These are phyloP conservation scores for Camelus dromedarius DNA, from an alignment of 2,113 vertebrate species.

Conservation along the genomic window DNA sequence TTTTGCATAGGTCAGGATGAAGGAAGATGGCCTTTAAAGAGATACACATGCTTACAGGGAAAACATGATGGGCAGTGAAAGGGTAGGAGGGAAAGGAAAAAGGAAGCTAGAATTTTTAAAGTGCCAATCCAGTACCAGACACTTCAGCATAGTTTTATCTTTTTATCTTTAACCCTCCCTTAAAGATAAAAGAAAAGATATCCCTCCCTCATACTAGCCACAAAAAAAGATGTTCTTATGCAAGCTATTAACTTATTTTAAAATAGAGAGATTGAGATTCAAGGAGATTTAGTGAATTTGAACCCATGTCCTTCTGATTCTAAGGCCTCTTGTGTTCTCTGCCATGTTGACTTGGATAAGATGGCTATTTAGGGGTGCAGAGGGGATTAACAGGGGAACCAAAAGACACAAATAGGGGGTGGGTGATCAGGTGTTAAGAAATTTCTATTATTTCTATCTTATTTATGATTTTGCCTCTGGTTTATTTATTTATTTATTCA, in stretches of 20 bases:
- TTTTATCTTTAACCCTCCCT: not conserved
- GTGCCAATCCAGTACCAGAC: not conserved
- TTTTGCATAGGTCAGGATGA: not conserved
- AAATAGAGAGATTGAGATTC: not conserved
- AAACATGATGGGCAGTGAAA: not conserved
- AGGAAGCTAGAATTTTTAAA: not conserved
- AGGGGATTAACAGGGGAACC: not conserved
- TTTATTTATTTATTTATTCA: not conserved
- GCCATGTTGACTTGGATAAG: not conserved
- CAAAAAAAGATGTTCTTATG: not conserved
- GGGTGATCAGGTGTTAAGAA: not conserved
- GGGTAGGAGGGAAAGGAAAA: not conserved
- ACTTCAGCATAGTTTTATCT: not conserved
- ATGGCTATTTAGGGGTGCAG: not conserved
- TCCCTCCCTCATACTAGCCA: not conserved
- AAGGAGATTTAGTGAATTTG: not conserved
- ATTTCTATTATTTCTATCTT: conserved; percentile 17
- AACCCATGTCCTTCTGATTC: not conserved
- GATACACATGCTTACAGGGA: not conserved
- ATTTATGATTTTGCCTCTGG: not conserved
- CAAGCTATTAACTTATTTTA: not conserved
- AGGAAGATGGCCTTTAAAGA: not conserved
- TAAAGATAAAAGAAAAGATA: too few relatives aligned
- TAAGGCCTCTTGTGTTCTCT: not conserved
- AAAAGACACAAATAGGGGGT: not conserved